A percentile compares a stretch with the other conserved stretches of the same genome.
Conservation (phyloP, 2,113 vertebrate species). For the Triplophysa dalaica region DNA sequence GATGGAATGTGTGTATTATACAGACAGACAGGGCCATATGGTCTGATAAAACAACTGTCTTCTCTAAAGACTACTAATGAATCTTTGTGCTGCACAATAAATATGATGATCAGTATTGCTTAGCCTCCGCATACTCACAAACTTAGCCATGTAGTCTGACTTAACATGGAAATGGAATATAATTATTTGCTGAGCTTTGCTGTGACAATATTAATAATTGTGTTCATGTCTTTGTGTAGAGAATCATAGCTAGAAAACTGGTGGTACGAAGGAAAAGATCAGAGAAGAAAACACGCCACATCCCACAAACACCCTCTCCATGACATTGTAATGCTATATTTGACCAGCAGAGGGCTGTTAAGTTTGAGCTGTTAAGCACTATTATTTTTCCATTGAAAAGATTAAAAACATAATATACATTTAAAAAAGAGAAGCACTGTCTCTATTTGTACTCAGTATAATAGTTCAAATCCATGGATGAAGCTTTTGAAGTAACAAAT, state of each 20-base stretch:
- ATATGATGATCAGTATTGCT: background rate
- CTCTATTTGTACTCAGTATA: too few species aligned
- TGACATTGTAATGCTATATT: conserved; percentile 17
- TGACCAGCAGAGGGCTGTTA: conserved; percentile 48
- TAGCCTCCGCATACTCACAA: background rate
- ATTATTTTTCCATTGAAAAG: too few species aligned
- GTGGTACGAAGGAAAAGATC: background rate
- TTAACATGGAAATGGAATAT: background rate
- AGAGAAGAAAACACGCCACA: background rate
- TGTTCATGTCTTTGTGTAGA: too few species aligned
- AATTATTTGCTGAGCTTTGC: background rate
- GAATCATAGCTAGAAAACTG: too few species aligned
- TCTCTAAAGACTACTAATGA: conserved; percentile 34
- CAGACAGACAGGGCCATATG: conserved; percentile 36
- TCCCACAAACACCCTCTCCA: background rate
- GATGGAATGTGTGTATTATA: conserved; percentile 32
- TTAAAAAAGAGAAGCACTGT: too few species aligned
- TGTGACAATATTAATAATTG: too few species aligned
- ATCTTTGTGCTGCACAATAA: conserved; percentile 22
- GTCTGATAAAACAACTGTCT: conserved; percentile 39
- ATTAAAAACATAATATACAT: too few species aligned
- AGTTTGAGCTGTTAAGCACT: too few species aligned
- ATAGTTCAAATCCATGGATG: too few species aligned
- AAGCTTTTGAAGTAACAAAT: too few species aligned
- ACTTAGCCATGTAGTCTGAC: background rate